Evolutionary conservation across 2,888 invertebrate genomes (phyloP), one percentile per base, ranked within the genome.

Genomic region (Leistus spinibarbis): DNA sequence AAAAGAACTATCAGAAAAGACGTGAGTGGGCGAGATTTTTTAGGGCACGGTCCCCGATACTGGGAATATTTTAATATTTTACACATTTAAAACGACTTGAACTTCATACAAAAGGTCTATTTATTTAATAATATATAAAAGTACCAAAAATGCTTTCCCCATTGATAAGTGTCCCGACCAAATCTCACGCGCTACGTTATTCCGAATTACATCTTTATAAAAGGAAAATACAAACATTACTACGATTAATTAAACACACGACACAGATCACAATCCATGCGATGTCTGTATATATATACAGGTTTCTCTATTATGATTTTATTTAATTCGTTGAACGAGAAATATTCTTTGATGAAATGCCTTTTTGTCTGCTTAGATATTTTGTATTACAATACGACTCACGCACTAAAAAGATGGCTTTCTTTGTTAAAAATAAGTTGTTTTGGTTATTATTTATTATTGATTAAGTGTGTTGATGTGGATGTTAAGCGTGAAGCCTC

Each of bases 361-460:
- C 85, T 85, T 85, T n/a, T 85, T 84, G 85, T 84, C 85, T 86
- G 85, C 85, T 82, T 60, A 79, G 82, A 80, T 80, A 80, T 79
- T n/a, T 79, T 81, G 81, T 70, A 65, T 67, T 67, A 74, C 70
- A 65, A 76, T 81, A 84, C 83, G 83, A 84, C 82, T 84, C 85
- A 85, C 85, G 84, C 85, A 84, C 84, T 85, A 85, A 84, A 82
- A 83, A 82, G 84, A 84, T 85, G 85, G 79, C 80, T 80, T 80
- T 79, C 80, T 81, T 40, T 79, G 84, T 79, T 80, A 80, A 84
- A 40, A 82, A 83, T 83, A 82, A 81, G 82, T 82, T 83, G 82
- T 80, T 82, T 83, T 83, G 82, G 79, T 82, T 81, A 79, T 80
- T 81, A 81, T 79, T 78, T 79, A 77, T 80, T 81, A 79, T 40